A percentile compares a stretch with the other conserved stretches of the same genome.
Conservation (phyloP, 2,888 invertebrate genomes). For the Leptinotarsa rubiginosa region DNA sequence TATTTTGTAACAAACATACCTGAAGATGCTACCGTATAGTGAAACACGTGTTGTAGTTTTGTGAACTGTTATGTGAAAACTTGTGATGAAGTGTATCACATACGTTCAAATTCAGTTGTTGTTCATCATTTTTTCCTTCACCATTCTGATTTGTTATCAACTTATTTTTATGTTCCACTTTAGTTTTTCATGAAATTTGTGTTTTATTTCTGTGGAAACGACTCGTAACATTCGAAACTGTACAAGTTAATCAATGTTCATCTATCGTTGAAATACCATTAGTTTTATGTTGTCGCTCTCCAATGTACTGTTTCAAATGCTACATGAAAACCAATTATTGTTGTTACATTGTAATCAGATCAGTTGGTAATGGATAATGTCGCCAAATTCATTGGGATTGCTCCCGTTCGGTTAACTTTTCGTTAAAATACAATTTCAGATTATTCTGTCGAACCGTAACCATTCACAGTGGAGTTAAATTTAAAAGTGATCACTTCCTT, state of each 20-base stretch:
- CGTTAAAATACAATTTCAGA: background rate
- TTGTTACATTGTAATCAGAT: conserved; percentile 19
- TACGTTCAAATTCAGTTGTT: too few relatives aligned
- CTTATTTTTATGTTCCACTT: background rate
- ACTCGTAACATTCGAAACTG: background rate
- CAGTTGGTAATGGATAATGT: conserved; percentile 17
- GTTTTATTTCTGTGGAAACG: background rate
- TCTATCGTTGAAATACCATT: conserved; percentile 9
- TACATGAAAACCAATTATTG: conserved; percentile 16
- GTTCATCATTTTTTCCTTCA: too few relatives aligned
- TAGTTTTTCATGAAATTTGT: background rate
- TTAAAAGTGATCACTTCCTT: background rate
- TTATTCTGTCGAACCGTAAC: background rate
- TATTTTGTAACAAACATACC: too few relatives aligned
- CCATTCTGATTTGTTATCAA: too few relatives aligned
- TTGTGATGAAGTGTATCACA: too few relatives aligned
- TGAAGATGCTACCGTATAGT: too few relatives aligned
- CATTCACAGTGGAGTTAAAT: background rate
- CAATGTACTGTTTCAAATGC: conserved; percentile 16
- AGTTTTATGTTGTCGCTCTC: conserved; percentile 16
- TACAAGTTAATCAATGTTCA: conserved; percentile 6
- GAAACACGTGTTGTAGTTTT: too few relatives aligned
- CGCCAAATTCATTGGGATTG: conserved; percentile 12
- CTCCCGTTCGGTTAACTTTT: conserved; percentile 9
- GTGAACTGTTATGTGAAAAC: too few relatives aligned